phyloP scores from a whole-genome alignment of 2,888 invertebrate species.

The Laspeyria flexula region DNA sequence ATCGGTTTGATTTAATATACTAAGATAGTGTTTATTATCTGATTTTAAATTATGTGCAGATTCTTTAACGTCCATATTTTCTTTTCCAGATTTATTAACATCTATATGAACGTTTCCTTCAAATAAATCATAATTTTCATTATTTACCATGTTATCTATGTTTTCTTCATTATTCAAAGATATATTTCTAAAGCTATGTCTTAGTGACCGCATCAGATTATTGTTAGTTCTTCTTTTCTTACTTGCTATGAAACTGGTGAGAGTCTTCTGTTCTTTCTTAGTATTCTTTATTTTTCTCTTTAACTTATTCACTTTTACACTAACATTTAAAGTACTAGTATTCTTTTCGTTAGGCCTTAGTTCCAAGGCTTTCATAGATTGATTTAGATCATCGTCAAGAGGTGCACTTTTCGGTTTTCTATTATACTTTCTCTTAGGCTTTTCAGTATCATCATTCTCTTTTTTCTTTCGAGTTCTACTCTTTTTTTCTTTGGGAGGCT shows the following conservation, averaged over 20 bases:
- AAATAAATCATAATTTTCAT: slow-evolving; percentile 16
- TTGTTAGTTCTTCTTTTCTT: slow-evolving; percentile 63
- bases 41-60: not conserved
- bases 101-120: slow-evolving; percentile 45
- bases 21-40: slow-evolving; percentile 42
- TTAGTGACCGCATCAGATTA: slow-evolving; percentile 49
- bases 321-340: slow-evolving; percentile 65
- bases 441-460: slow-evolving; percentile 56
- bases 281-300: slow-evolving; percentile 73
- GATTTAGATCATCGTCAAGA: slow-evolving; percentile 52
- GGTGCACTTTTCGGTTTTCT: slow-evolving; percentile 60
- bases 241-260: slow-evolving; percentile 70
- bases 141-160: slow-evolving; percentile 12
- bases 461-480: slow-evolving; percentile 57
- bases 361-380: slow-evolving; percentile 57
- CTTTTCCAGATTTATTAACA: slow-evolving; percentile 29
- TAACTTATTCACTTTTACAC: slow-evolving; percentile 70
- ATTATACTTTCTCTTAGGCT: slow-evolving; percentile 73
- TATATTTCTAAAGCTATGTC: slow-evolving; percentile 59
- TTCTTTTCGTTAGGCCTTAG: slow-evolving; percentile 50
- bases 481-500: slow-evolving; percentile 80
- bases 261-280: slow-evolving; percentile 67
- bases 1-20: slow-evolving; percentile 56
- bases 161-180: slow-evolving; percentile 47
- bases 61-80: slow-evolving; percentile 30